Conservation (phyloP, 2,888 invertebrate species). For the Lacanobia wlatinum region DNA sequence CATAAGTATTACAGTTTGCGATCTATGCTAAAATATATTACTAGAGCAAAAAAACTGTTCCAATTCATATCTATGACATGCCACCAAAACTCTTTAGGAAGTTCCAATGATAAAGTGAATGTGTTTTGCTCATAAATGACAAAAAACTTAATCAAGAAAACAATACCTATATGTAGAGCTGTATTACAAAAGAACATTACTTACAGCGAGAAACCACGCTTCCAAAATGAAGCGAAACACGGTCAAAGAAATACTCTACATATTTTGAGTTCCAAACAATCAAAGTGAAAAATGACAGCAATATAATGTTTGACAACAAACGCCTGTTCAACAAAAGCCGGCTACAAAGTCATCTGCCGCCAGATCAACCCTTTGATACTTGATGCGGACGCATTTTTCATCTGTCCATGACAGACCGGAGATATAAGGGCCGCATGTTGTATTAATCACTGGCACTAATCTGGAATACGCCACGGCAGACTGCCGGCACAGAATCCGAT, state of each 20-base stretch:
- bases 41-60: not conserved
- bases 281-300: constrained; percentile 45
- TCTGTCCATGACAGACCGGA: constrained; percentile 67
- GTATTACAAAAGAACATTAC: constrained; percentile 27
- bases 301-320: constrained; percentile 57
- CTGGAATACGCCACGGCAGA: constrained; percentile 71
- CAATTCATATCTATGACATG: not conserved
- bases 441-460: constrained; percentile 75
- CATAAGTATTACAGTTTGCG: constrained; percentile 2
- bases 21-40: constrained; percentile 15
- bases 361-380: constrained; percentile 70
- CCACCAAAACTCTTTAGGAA: not conserved
- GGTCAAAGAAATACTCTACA: constrained; percentile 38
- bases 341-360: constrained; percentile 57
- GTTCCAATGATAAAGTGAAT: constrained; percentile 13
- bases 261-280: constrained; percentile 44
- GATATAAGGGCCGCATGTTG: constrained; percentile 61
- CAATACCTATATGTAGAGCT: not conserved
- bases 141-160: constrained; percentile 21
- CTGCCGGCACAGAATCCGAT: constrained; percentile 78
- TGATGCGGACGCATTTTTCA: constrained; percentile 63
- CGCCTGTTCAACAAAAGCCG: constrained; percentile 57
- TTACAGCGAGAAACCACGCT: constrained; percentile 8
- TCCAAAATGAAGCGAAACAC: constrained; percentile 17
- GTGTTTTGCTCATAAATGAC: constrained; percentile 22